Conservation (phyloP, 2,113 vertebrate species). For the Ictidomys tridecemlineatus region DNA sequence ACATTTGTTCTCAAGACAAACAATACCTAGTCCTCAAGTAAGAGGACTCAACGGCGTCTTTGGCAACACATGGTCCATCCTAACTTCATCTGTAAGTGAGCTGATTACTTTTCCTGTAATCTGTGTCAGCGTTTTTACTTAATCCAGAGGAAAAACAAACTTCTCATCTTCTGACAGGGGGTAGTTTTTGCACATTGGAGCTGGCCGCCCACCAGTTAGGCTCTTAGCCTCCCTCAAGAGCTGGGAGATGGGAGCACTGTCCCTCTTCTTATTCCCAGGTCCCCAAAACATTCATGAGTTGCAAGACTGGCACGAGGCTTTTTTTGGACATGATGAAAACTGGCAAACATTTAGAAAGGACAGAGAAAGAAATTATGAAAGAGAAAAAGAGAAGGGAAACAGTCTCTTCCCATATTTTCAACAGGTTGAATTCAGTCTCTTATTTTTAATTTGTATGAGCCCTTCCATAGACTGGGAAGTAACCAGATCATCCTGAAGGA, state of each 20-base stretch:
- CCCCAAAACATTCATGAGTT: neutral
- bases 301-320: neutral
- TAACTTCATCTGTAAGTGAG: neutral
- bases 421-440: neutral
- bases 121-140: neutral
- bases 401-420: neutral
- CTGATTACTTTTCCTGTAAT: too few relatives aligned
- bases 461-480: neutral
- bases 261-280: neutral
- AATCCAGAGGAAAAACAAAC: slow-evolving; percentile 5
- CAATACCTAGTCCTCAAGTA: neutral
- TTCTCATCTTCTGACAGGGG: neutral
- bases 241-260: neutral
- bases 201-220: neutral
- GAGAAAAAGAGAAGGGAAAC: neutral
- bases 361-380: neutral
- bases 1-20: neutral
- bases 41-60: neutral
- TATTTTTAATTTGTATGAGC: neutral
- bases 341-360: neutral
- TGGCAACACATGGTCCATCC: neutral
- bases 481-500: neutral
- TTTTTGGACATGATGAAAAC: neutral
- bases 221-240: neutral
- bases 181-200: neutral